Base-by-base conservation (phyloP, 2,113 vertebrate genomes). In the Manacus vitellinus region DNA sequence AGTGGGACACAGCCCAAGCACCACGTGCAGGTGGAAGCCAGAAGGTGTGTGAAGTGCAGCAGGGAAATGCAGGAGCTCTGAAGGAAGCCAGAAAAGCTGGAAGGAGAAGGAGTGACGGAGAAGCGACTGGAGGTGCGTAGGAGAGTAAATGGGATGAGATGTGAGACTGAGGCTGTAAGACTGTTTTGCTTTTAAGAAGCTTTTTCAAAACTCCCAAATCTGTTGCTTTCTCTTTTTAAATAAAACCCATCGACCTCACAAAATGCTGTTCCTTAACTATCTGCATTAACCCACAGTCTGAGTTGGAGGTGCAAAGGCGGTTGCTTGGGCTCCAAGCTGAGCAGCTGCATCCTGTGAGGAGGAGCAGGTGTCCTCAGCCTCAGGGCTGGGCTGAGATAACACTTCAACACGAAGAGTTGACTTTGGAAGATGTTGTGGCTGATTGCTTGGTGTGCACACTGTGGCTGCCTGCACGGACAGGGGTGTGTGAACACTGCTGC, bases 321-420 rank as follows among this genome's bases (percentile, higher is more conserved):
- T 35, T 23, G 28, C 59, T 63, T 35, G 66, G 52, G 58, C 70
- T 89, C n/a, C 35, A 10, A n/a, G 8, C 7, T 2, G 18, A 56
- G 72, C 58, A 70, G 56, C 66, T 12, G 23, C 0, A 0, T 4
- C 35, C 5, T 39, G 16, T 17, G 51, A 19, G 54, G 46, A 76
- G 61, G 31, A 71, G 51, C 51, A 21, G 59, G 14, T 58, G 25
- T 27, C 46, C 27, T 58, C 63, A 71, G 63, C 41, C 39, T 41
- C 23, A 20, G 2, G 47, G 20, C 0, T 56, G 51, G n/a, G 35
- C 73, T 91, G 66, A 54, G 74, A 5, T 12, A 16, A 35, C 67
- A 44, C 31, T 55, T 44, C 3, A 25, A 4, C 0, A 0, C 22
- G 25, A 14, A 14, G 24, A 59, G 2, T 0, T 41, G 1, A 16